Conservation (phyloP, 2,888 invertebrate species). For the Serripes groenlandicus region DNA sequence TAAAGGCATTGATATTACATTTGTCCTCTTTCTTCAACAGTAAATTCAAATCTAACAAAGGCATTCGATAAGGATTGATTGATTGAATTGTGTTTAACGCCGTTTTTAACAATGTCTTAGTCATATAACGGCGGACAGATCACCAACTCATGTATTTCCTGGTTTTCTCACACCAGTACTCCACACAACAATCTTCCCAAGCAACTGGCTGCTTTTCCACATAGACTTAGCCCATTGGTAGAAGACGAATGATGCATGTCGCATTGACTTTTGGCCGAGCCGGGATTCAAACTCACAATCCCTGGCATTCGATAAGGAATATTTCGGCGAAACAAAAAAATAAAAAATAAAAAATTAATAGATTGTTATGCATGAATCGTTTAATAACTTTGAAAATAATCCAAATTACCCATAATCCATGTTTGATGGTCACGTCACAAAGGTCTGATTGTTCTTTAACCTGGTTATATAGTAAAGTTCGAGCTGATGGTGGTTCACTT, state of each 20-base stretch:
- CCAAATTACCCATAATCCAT: slow-evolving; percentile 30
- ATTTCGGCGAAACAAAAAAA: not conserved
- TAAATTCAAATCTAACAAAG: not conserved
- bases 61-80: too few relatives aligned
- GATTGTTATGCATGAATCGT: not conserved
- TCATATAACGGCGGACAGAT: too few relatives aligned
- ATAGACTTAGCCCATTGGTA: too few relatives aligned
- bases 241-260: too few relatives aligned
- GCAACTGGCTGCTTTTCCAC: too few relatives aligned
- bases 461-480: slow-evolving; percentile 26
- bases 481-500: slow-evolving; percentile 19
- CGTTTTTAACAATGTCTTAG: too few relatives aligned
- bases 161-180: too few relatives aligned
- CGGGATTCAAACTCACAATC: too few relatives aligned
- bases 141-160: too few relatives aligned
- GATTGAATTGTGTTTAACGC: too few relatives aligned
- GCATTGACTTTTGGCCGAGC: too few relatives aligned
- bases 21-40: not conserved
- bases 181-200: too few relatives aligned
- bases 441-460: slow-evolving; percentile 41
- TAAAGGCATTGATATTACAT: not conserved
- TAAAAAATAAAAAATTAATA: not conserved
- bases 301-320: not conserved
- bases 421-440: slow-evolving; percentile 41
- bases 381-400: not conserved